These are phyloP conservation scores for Pseudopodoces humilis DNA, from an alignment of 2,113 vertebrate species.

Conservation along the genomic window DNA sequence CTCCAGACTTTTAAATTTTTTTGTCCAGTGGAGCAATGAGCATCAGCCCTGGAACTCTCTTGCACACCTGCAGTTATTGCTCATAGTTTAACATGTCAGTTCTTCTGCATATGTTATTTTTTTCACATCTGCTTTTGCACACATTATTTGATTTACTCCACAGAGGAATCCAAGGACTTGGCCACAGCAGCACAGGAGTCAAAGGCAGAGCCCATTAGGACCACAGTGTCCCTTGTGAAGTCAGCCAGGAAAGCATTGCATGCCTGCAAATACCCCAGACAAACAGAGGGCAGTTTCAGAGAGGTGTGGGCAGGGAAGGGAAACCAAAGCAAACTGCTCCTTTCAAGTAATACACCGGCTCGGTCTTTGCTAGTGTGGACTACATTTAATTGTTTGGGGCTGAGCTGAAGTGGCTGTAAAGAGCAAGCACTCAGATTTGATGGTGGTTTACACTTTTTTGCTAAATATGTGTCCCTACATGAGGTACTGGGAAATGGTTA, in stretches of 20 bases:
- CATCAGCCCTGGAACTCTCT: not conserved
- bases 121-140: conserved; percentile 18
- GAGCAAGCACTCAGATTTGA: conserved; percentile 14
- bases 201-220: not conserved
- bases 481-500: not conserved
- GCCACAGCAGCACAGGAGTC: not conserved
- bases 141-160: not conserved
- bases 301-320: not conserved
- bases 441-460: not conserved
- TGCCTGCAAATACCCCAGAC: not conserved
- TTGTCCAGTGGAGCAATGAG: not conserved
- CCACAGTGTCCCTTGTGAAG: not conserved
- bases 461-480: not conserved
- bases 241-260: not conserved
- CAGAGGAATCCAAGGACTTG: not conserved
- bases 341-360: not conserved
- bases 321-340: conserved; percentile 19
- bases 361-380: not conserved
- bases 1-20: not conserved
- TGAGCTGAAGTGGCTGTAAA: conserved; percentile 41
- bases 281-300: not conserved
- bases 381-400: conserved; percentile 4
- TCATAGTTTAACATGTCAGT: not conserved
- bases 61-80: conserved; percentile 42
- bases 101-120: not conserved